Base-by-base conservation (phyloP, 23 tunicate species). In the Clavelina lepadiformis region DNA sequence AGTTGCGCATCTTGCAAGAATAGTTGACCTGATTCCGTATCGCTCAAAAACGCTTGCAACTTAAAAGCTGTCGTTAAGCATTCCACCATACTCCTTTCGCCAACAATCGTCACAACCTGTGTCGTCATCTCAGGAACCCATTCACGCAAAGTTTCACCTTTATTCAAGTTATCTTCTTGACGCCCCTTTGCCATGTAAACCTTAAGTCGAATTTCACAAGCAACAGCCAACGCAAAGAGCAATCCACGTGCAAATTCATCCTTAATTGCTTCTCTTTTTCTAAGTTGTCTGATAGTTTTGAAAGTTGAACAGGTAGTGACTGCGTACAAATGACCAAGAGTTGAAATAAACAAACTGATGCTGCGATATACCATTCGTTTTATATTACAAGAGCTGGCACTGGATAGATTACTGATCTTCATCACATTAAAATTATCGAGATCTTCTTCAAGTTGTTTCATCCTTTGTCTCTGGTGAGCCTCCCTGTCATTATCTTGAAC, bases 281-380 rank as follows among this genome's bases (percentile, higher is more conserved):
- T 3, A 56, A 66, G 3, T 23, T 8, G 5, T 45, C 18, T 21
- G 3, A 66, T 28, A 27, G 47, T 46, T 15, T 66, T 57, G 47
- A 66, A 66, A 28, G 56, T 46, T 27, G 57, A 66, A 23, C 22
- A 4, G 5, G 46, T 46, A 13, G 46, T 36, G 11, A 46, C 47
- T 3, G 33, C 3, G 3, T 46, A n/a, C 20, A 46, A 27, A 2
- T 44, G 33, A 22, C 35, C 72, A 23, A 66, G 26, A 5, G 57
- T 57, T 4, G 57, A 66, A 46, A 66, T 44, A 46, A 66, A 66
- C 56, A 66, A 23, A 24, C 56, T 45, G 2, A 37, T 66, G 34
- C 35, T 66, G 11, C 72, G 72, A 66, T 66, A 66, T 46, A 66
- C 34, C 8, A 66, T 36, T 21, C 72, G 32, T 28, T 66, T 66